Evolutionary conservation across 2,797 vertebrate genomes (phyloP).

Genomic region (Pyrocephalus nanus): DNA sequence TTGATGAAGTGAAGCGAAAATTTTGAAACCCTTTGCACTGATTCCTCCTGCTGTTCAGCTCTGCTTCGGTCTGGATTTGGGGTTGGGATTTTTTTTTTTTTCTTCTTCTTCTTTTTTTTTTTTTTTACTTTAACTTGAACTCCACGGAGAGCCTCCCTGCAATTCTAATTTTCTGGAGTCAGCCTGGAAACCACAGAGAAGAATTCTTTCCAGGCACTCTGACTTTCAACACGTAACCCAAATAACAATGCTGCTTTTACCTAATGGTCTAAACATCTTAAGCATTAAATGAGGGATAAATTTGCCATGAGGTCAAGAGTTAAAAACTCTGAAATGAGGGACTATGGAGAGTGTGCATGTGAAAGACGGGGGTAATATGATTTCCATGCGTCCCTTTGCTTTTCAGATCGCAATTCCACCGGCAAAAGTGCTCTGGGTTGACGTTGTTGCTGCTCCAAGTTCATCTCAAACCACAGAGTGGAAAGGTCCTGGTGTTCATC

Average conservation of each 20-base stretch:
- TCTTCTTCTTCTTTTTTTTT: too few species aligned
- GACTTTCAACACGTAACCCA: conserved; percentile 58
- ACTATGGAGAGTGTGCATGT: neutral
- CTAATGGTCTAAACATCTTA: conserved; percentile 66
- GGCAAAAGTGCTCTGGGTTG: neutral
- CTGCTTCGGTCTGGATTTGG: neutral
- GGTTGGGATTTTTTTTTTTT: neutral
- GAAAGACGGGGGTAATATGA: neutral
- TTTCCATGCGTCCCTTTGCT: conserved; percentile 42
- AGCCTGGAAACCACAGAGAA: conserved; percentile 62
- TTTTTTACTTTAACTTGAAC: neutral
- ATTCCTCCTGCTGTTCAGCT: neutral
- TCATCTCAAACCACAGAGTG: conserved; percentile 7
- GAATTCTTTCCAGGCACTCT: conserved; percentile 62
- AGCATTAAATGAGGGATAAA: conserved; percentile 47
- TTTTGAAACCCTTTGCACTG: neutral
- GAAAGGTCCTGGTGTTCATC: neutral
- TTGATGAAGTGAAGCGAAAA: neutral
- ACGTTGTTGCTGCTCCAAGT: neutral
- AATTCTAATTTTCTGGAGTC: conserved; percentile 64
- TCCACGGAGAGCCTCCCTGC: neutral
- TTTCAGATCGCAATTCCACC: neutral
- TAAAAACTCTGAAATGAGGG: conserved; percentile 19
- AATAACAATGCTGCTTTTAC: conserved; percentile 59
- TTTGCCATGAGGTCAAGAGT: conserved; percentile 49